Evolutionary conservation across 2,113 vertebrate genomes (phyloP), one percentile per base, ranked within the genome.

Genomic region (Albula goreensis): DNA sequence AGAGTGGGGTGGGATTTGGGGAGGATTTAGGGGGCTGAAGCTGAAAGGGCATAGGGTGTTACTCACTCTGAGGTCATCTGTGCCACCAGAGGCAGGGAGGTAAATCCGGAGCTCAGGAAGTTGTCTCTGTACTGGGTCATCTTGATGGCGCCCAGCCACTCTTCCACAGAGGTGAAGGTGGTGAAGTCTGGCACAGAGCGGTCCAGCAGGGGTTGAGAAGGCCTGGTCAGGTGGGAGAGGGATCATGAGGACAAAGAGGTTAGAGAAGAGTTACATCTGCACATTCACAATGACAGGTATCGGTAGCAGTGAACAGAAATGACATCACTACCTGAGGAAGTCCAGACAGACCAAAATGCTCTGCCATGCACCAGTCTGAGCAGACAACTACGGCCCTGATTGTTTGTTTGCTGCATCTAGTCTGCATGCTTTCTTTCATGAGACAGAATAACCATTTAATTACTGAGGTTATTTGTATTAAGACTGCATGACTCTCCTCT

Each of bases 21-120:
- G 15, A 66, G 60, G 60, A 15, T 19, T 15, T 74, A 31, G 19
- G 22, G 70, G 70, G 22, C 60, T 3, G 60, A 8, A 31, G 70
- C n/a, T 25, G n/a, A 74, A n/a, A 31, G 5, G 0, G 19, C 3
- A 19, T 22, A 3, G 60, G 2, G 60, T 22, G 17, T 10, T 80
- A 98, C 98, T 97, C 95, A 99, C 98, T 99, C 98, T 12, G 97
- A 97, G 2, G 98, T 99, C 96, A 99, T 99, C 93, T 99, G 98
- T 88, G 97, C 94, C 86, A 99, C 97, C 83, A 99, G 96, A 92
- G 98, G 97, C 87, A 99, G 96, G 87, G 98, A 99, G 87, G 98
- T 99, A 95, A 99, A 99, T 91, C 98, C 98, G 85, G 98, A 98
- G 0, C 96, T 98, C 91, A 99, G 97, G 96, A 99, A 99, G 94